phyloP scores from a whole-genome alignment of 1,140 invertebrate species.

The Diabrotica virgifera region DNA sequence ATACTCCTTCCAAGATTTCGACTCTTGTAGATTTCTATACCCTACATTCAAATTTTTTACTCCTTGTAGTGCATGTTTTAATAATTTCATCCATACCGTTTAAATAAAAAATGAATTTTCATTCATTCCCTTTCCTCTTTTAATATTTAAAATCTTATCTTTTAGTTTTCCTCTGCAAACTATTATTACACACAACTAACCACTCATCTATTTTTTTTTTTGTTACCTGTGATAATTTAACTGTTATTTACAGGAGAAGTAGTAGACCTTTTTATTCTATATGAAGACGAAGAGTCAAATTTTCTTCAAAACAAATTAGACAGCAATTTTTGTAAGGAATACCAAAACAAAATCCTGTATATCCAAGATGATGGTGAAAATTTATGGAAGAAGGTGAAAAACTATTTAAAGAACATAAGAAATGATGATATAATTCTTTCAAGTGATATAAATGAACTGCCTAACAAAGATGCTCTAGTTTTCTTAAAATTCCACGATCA shows the following conservation, averaged over 20 bases:
- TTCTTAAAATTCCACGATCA: constrained; percentile 66
- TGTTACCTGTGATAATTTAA: too few species aligned
- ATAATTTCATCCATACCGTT: too few species aligned
- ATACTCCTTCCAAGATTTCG: too few species aligned
- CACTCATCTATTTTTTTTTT: too few species aligned
- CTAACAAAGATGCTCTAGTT: constrained; percentile 58
- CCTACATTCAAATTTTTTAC: too few species aligned
- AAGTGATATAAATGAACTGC: constrained; percentile 58
- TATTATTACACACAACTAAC: too few species aligned
- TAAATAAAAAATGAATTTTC: too few species aligned
- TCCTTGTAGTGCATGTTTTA: too few species aligned
- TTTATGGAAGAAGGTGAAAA: constrained; percentile 50
- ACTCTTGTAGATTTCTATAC: too few species aligned
- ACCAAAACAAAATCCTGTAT: constrained; percentile 59
- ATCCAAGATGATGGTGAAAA: constrained; percentile 48
- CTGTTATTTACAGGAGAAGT: constrained; percentile 44
- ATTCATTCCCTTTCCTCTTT: too few species aligned
- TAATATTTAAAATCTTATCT: too few species aligned
- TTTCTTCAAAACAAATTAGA: constrained; percentile 40
- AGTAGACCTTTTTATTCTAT: constrained; percentile 64
- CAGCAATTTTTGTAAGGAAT: constrained; percentile 45
- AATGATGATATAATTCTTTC: constrained; percentile 62
- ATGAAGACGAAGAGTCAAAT: constrained; percentile 48
- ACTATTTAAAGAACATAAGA: constrained; percentile 51
- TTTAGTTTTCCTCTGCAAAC: too few species aligned